Percentiles rank a stretch among this genome's conserved stretches.
Evolutionary conservation across 2,113 vertebrate genomes (phyloP).

Genomic region (Ondatra zibethicus): DNA sequence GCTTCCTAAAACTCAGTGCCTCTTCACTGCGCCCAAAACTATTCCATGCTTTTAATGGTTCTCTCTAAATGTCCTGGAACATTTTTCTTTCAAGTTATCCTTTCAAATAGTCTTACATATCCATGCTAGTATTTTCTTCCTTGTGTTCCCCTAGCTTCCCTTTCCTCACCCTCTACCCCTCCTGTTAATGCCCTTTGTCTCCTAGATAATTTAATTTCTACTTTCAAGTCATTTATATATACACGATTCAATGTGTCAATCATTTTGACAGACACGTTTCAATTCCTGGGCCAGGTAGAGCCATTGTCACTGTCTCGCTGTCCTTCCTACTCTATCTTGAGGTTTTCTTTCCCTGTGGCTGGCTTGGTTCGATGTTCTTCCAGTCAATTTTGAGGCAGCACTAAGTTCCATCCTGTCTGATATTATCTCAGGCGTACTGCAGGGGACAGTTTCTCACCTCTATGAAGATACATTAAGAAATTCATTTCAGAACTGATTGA

Average conservation of each 20-base stretch:
- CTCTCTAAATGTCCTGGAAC: not conserved
- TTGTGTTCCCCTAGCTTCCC: not conserved
- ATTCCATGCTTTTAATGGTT: not conserved
- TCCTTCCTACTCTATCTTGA: not conserved
- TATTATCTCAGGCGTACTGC: conserved; percentile 1
- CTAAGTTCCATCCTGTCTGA: not conserved
- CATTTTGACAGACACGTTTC: not conserved
- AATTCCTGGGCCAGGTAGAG: not conserved
- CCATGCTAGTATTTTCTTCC: not conserved
- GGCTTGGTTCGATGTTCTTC: not conserved
- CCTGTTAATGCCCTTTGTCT: no score
- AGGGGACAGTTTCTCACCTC: not conserved
- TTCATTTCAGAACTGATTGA: conserved; percentile 36
- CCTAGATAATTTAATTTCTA: not conserved
- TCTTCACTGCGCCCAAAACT: not conserved
- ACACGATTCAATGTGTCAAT: not conserved
- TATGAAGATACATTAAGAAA: conserved; percentile 1
- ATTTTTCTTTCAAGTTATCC: not conserved
- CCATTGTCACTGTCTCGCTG: not conserved
- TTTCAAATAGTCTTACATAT: not conserved
- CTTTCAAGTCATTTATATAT: not conserved
- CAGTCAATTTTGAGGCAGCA: not conserved
- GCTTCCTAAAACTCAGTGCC: not conserved
- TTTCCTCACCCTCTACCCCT: not conserved
- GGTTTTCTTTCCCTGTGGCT: not conserved